phyloP scores from a whole-genome alignment of 2,113 vertebrate species.

The Montifringilla adamsi region DNA sequence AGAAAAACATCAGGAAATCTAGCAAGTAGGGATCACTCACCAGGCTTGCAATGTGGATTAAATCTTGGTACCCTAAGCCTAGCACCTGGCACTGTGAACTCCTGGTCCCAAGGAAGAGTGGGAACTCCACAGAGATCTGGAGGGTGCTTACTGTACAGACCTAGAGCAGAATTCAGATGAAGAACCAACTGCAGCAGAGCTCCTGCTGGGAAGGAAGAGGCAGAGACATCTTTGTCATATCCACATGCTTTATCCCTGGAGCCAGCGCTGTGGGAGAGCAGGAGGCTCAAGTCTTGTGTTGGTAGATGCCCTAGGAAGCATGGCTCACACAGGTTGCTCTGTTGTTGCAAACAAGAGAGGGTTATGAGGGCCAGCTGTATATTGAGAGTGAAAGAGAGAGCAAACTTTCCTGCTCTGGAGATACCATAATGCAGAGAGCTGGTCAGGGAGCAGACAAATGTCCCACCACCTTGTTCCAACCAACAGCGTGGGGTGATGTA shows the following conservation, averaged over 20 bases:
- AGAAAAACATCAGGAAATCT: accelerated
- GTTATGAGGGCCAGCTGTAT: neutral
- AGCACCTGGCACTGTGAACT: neutral
- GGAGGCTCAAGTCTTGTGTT: neutral
- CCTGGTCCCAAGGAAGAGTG: neutral
- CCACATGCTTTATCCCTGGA: neutral
- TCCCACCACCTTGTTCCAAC: neutral
- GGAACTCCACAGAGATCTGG: neutral
- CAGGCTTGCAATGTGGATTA: neutral
- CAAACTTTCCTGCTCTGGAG: neutral
- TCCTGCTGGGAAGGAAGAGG: neutral
- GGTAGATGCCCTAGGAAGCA: neutral
- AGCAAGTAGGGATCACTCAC: neutral
- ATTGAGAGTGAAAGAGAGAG: neutral
- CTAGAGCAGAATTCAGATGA: neutral
- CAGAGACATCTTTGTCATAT: neutral
- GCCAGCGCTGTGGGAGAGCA: accelerated
- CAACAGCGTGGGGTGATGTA: neutral
- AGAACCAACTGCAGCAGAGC: neutral
- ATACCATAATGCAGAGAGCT: neutral
- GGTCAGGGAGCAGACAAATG: neutral
- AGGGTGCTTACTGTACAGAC: neutral
- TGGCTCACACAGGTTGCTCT: neutral
- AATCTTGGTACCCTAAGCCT: neutral
- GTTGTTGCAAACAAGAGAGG: neutral